Percentiles rank a stretch among this genome's conserved stretches.
Evolutionary conservation across 1,140 invertebrate genomes (phyloP).

Genomic region (Microplitis demolitor): DNA sequence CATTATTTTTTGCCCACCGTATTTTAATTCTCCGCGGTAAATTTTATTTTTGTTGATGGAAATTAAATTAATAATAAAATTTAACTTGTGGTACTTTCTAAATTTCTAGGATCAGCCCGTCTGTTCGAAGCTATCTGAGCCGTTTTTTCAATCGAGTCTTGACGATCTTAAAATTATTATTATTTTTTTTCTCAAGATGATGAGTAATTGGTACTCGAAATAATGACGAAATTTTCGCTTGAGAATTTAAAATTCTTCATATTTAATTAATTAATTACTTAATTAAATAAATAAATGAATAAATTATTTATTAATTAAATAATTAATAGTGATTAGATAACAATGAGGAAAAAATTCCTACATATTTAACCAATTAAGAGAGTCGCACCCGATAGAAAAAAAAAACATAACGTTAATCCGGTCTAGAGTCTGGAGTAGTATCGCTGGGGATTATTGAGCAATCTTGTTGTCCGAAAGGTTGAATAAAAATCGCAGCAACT

Average conservation of each 20-base stretch:
- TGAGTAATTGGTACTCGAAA: too few species aligned
- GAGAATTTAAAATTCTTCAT: too few species aligned
- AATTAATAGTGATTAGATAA: too few species aligned
- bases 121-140: too few species aligned
- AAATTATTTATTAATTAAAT: not conserved
- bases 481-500: not conserved
- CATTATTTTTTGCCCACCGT: not conserved
- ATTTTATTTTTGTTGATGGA: conserved; percentile 5
- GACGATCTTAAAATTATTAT: too few species aligned
- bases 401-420: not conserved
- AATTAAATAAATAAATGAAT: not conserved
- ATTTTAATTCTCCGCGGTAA: not conserved
- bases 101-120: conserved; percentile 26
- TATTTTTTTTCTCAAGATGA: too few species aligned
- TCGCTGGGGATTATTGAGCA: conserved; percentile 16
- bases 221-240: too few species aligned
- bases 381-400: conserved; percentile 11
- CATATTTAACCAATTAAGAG: conserved; percentile 7
- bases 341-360: too few species aligned
- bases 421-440: not conserved
- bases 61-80: not conserved
- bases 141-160: too few species aligned
- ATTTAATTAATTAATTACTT: conserved; percentile 12
- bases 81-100: conserved; percentile 26
- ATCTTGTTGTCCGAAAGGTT: not conserved